phyloP scores from a whole-genome alignment of 2,797 vertebrate genomes.

The Pantherophis vulpinus region DNA sequence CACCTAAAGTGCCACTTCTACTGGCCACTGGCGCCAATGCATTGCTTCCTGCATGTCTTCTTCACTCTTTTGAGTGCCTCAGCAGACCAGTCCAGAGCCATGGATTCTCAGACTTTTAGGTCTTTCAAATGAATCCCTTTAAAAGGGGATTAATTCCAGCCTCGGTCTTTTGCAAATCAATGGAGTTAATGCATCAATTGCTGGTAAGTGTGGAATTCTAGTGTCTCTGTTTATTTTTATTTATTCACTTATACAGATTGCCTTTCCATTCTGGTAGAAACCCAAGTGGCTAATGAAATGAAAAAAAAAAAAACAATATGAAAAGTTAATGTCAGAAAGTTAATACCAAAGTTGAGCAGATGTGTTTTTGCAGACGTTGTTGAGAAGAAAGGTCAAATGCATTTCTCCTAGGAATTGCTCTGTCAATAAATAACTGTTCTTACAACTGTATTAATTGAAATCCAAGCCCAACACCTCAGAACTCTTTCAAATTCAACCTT shows the following conservation, averaged over 20 bases:
- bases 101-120: too few relatives aligned
- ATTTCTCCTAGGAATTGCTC: background rate
- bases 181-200: background rate
- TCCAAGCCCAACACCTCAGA: background rate
- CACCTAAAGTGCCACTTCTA: slow-evolving; percentile 72
- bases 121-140: background rate
- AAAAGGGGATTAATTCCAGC: background rate
- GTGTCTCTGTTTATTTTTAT: background rate
- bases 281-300: background rate
- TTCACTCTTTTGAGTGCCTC: slow-evolving; percentile 42
- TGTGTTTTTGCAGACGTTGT: background rate
- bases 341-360: background rate
- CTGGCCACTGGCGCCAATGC: slow-evolving; percentile 57
- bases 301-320: background rate
- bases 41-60: slow-evolving; percentile 53
- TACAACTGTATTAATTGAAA: background rate
- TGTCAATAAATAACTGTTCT: background rate
- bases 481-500: background rate
- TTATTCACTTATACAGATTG: background rate
- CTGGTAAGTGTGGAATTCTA: background rate
- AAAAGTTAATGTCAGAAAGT: background rate
- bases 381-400: background rate
- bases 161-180: background rate
- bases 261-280: background rate
- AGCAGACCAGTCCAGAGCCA: slow-evolving; percentile 20